Evolutionary conservation across 2,797 vertebrate genomes (phyloP).

Genomic region (Onychomys leucogaster): DNA sequence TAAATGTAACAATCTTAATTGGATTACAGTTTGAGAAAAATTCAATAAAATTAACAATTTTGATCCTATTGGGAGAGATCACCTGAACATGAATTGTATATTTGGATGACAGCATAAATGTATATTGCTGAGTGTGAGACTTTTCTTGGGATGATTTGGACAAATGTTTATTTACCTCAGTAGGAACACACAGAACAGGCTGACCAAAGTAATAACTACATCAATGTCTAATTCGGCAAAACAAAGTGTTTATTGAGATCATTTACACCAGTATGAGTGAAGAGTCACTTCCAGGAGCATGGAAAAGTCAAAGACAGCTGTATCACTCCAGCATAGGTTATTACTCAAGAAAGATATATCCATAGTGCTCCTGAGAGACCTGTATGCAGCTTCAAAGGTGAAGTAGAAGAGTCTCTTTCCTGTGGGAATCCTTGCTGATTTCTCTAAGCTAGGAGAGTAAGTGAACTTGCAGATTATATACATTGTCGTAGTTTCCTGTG

Average conservation of each 20-base stretch:
- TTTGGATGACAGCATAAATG: neutral
- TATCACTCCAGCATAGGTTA: neutral
- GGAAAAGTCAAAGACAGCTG: neutral
- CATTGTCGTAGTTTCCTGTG: neutral
- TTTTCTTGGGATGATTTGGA: neutral
- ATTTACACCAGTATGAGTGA: neutral
- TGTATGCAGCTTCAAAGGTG: neutral
- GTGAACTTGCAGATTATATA: neutral
- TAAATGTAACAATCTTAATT: neutral
- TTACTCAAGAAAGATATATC: neutral
- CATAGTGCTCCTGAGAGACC: neutral
- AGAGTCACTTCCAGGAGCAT: neutral
- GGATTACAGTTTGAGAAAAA: neutral
- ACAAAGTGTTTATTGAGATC: no score
- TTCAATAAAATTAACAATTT: neutral
- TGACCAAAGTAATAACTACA: neutral
- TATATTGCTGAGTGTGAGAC: neutral
- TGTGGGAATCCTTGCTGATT: neutral
- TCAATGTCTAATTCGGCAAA: neutral
- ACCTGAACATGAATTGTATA: neutral
- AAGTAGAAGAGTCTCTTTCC: neutral
- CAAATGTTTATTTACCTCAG: neutral
- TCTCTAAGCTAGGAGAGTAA: neutral
- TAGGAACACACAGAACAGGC: neutral
- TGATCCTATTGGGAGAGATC: neutral